Conservation (phyloP, 1,140 invertebrate species). For the Andricus grossulariae region DNA sequence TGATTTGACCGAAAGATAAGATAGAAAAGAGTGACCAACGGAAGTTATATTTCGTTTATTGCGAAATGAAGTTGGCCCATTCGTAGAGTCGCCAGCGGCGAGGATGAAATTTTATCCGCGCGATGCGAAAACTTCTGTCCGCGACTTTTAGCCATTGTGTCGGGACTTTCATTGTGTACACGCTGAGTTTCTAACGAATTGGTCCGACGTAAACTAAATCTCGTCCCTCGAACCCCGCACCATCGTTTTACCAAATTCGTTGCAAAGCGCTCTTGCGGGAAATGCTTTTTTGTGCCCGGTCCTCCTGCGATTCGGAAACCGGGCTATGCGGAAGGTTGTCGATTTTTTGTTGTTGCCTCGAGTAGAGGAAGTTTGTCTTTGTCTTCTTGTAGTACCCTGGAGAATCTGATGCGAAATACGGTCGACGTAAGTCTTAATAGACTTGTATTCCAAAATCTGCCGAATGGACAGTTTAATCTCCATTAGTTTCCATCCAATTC, state of each 20-base stretch:
- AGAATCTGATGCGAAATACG: no score
- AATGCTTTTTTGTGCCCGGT: conserved; percentile 2
- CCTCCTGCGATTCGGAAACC: no score
- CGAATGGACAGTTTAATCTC: no score
- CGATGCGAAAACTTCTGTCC: conserved; percentile 25
- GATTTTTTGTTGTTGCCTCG: no score
- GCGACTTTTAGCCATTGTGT: conserved; percentile 18
- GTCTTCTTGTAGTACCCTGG: no score
- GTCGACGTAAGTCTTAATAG: no score
- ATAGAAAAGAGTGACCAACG: conserved; percentile 12
- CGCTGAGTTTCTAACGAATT: conserved; percentile 29
- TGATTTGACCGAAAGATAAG: conserved; percentile 33
- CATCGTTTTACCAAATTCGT: conserved; percentile 5
- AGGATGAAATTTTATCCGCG: conserved; percentile 16
- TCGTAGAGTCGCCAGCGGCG: neutral
- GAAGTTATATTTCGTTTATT: conserved; percentile 31
- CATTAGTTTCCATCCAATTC: no score
- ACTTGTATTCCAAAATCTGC: no score
- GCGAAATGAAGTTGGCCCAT: conserved; percentile 26
- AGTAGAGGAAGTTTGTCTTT: no score
- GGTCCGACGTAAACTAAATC: conserved; percentile 26
- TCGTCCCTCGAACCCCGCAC: neutral
- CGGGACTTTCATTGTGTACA: conserved; percentile 12
- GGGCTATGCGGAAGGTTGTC: no score
- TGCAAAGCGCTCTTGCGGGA: neutral